These are phyloP conservation scores for Hypothenemus hampei DNA, from an alignment of 1,140 invertebrate genomes.

Conservation along the genomic window DNA sequence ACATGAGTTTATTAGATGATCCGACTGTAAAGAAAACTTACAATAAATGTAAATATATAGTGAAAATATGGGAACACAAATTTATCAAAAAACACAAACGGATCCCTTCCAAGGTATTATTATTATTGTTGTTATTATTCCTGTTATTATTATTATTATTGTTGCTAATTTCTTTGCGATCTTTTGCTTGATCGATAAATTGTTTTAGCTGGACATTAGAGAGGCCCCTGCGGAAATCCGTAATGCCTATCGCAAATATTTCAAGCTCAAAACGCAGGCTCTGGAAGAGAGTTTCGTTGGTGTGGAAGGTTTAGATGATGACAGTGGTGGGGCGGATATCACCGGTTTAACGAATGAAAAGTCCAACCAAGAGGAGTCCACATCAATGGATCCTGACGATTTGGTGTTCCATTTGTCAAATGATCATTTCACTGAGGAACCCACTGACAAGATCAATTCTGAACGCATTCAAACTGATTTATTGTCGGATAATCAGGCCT, in stretches of 20 bases:
- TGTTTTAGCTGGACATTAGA: conserved; percentile 66
- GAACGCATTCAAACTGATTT: not conserved
- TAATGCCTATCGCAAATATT: conserved; percentile 76
- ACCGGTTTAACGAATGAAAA: not conserved
- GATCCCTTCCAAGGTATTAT: conserved; percentile 65
- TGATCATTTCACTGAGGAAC: conserved; percentile 16
- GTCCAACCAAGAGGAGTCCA: not conserved
- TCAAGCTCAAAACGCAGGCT: conserved; percentile 66
- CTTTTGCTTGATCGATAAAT: conserved; percentile 14
- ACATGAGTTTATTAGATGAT: conserved; percentile 39
- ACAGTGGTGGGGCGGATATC: conserved; percentile 25
- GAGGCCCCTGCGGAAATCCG: conserved; percentile 64
- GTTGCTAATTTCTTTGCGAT: too few relatives aligned
- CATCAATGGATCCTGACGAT: not conserved
- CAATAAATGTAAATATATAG: conserved; percentile 58
- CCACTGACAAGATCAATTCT: conserved; percentile 3
- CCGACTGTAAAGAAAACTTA: conserved; percentile 38
- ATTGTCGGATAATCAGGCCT: conserved; percentile 5
- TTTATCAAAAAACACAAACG: conserved; percentile 64
- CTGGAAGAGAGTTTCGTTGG: conserved; percentile 64
- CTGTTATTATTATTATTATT: too few relatives aligned
- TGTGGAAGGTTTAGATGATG: conserved; percentile 42
- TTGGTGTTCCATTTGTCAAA: conserved; percentile 11
- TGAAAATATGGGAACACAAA: conserved; percentile 74
- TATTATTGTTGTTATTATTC: too few relatives aligned